Percentiles rank a stretch among this genome's conserved stretches.
Conservation (phyloP, 2,888 invertebrate genomes). For the Zonitis immaculata region DNA sequence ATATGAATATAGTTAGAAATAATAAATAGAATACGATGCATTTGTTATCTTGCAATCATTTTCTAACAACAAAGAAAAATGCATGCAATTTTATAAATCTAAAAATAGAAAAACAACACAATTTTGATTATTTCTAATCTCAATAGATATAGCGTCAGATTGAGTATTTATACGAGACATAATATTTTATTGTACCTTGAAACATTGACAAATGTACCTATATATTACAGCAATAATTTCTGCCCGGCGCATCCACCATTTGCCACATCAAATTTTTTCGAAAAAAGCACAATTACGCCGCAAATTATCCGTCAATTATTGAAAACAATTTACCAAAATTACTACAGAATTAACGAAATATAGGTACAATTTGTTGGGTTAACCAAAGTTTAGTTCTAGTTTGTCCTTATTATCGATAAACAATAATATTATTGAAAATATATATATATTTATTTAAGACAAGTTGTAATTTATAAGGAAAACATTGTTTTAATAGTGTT, state of each 20-base stretch:
- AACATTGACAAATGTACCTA: slow-evolving; percentile 34
- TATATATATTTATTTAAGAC: slow-evolving; percentile 39
- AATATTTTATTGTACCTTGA: slow-evolving; percentile 38
- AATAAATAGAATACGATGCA: slow-evolving; percentile 34
- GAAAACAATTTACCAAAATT: slow-evolving; percentile 6
- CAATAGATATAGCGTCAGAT: too few species aligned
- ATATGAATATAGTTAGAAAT: slow-evolving; percentile 28
- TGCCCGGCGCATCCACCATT: not conserved
- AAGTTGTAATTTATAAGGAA: slow-evolving; percentile 37
- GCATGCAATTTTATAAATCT: slow-evolving; percentile 33
- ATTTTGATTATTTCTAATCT: slow-evolving; percentile 28
- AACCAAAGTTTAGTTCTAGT: slow-evolving; percentile 44
- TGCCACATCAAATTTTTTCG: not conserved
- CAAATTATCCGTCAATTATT: slow-evolving; percentile 21
- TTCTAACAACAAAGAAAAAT: slow-evolving; percentile 26
- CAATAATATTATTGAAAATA: slow-evolving; percentile 32
- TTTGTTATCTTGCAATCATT: slow-evolving; percentile 47
- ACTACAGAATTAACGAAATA: slow-evolving; percentile 23
- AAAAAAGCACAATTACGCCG: slow-evolving; percentile 31
- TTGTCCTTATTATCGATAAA: slow-evolving; percentile 21
- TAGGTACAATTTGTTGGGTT: slow-evolving; percentile 41
- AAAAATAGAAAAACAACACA: slow-evolving; percentile 25
- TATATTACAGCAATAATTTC: slow-evolving; percentile 26
- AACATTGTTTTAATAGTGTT: slow-evolving; percentile 35
- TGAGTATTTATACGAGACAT: too few species aligned